Evolutionary conservation across 1,140 invertebrate species (phyloP).

Genomic region (Drosophila trapezifrons): DNA sequence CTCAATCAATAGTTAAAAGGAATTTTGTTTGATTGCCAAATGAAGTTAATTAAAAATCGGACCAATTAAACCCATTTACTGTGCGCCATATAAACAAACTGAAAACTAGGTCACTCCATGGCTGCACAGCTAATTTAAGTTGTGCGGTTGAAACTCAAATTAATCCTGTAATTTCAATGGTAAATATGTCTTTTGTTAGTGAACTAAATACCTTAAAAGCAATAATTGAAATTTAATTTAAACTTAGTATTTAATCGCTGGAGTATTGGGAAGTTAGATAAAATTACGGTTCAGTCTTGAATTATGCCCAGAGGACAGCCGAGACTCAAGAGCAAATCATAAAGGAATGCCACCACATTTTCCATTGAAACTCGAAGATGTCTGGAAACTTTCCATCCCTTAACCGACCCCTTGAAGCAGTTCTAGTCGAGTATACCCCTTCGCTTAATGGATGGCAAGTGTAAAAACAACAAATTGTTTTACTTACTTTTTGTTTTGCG

Average conservation of each 20-base stretch:
- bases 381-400: constrained; percentile 20
- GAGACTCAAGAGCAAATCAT: neutral
- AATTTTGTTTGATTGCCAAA: neutral
- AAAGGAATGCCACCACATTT: constrained; percentile 1
- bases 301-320: neutral
- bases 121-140: constrained; percentile 4
- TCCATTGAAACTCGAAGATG: neutral
- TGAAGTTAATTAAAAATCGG: neutral
- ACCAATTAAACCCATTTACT: constrained; percentile 6
- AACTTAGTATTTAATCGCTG: constrained; percentile 2
- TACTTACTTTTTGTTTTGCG: constrained; percentile 77
- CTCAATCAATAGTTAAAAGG: neutral
- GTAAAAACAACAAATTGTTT: constrained; percentile 79
- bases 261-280: neutral
- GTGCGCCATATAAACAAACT: constrained; percentile 2
- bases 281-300: neutral
- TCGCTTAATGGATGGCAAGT: constrained; percentile 41
- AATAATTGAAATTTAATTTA: constrained; percentile 1
- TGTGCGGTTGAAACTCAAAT: neutral
- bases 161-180: neutral
- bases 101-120: constrained; percentile 7
- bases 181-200: constrained; percentile 4
- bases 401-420: neutral
- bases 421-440: constrained; percentile 36
- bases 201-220: neutral